A percentile compares a stretch with the other conserved stretches of the same genome.
Conservation (phyloP, 1,140 invertebrate species). For the Ips nitidus region DNA sequence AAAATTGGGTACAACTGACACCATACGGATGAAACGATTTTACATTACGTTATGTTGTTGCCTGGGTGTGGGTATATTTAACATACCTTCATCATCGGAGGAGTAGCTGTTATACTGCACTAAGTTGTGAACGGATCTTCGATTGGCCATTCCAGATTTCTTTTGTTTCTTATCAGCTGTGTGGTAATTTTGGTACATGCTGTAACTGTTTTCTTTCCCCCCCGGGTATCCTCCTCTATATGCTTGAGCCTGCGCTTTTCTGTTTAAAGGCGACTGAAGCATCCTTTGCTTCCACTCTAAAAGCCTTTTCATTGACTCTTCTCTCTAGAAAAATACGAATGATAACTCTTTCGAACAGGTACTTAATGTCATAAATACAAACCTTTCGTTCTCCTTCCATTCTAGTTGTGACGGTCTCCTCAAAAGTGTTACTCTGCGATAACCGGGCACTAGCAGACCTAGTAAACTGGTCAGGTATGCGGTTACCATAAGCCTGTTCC, state of each 20-base stretch:
- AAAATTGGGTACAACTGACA: too few relatives aligned
- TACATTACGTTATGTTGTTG: too few relatives aligned
- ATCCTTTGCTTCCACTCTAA: constrained; percentile 92
- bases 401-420: constrained; percentile 38
- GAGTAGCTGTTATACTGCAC: constrained; percentile 77
- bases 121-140: constrained; percentile 35
- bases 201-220: constrained; percentile 51
- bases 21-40: too few relatives aligned
- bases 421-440: constrained; percentile 57
- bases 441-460: constrained; percentile 79
- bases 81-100: constrained; percentile 82
- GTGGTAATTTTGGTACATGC: constrained; percentile 51
- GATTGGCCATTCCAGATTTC: constrained; percentile 37
- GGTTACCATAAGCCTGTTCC: constrained; percentile 42
- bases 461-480: constrained; percentile 61
- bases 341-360: not conserved
- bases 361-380: constrained; percentile 13
- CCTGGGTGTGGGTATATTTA: too few relatives aligned
- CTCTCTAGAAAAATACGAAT: constrained; percentile 54
- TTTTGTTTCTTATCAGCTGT: constrained; percentile 32
- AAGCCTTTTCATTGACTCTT: constrained; percentile 88
- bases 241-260: constrained; percentile 62
- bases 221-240: constrained; percentile 45
- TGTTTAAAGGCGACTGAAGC: constrained; percentile 83
- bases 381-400: constrained; percentile 71